phyloP scores from a whole-genome alignment of 2,888 invertebrate genomes.

The Iselma pallidipennis region DNA sequence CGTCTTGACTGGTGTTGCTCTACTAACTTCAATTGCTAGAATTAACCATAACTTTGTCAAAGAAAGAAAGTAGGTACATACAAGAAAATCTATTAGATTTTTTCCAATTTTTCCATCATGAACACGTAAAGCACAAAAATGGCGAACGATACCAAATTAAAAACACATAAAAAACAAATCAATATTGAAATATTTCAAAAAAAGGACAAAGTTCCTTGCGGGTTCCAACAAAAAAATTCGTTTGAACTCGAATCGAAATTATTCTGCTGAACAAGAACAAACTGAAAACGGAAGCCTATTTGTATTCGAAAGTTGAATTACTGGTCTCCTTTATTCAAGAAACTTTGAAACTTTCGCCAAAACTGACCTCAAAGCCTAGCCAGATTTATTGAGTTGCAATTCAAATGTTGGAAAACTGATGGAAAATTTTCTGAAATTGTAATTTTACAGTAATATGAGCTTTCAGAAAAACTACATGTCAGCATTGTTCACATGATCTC shows the following conservation, averaged over 20 bases:
- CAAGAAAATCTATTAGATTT: no score
- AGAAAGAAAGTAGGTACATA: no score
- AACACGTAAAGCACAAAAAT: not conserved
- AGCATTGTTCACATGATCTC: not conserved
- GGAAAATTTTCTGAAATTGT: no score
- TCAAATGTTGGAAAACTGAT: not conserved
- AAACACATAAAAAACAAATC: not conserved
- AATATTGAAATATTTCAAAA: not conserved
- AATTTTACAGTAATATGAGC: no score
- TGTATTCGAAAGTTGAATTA: not conserved
- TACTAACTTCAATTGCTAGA: not conserved
- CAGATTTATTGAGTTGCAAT: not conserved
- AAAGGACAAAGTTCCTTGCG: no score
- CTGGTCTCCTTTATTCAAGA: not conserved
- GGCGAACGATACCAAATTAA: not conserved
- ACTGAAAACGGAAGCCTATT: not conserved
- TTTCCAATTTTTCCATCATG: not conserved
- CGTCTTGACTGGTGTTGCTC: not conserved
- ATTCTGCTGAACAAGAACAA: not conserved
- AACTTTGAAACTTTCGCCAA: not conserved
- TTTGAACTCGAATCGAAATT: not conserved
- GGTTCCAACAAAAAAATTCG: no score
- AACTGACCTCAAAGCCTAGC: not conserved
- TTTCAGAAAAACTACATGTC: not conserved
- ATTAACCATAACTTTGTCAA: not conserved